Evolutionary conservation across 2,113 vertebrate genomes (phyloP).

Genomic region (Athene noctua): DNA sequence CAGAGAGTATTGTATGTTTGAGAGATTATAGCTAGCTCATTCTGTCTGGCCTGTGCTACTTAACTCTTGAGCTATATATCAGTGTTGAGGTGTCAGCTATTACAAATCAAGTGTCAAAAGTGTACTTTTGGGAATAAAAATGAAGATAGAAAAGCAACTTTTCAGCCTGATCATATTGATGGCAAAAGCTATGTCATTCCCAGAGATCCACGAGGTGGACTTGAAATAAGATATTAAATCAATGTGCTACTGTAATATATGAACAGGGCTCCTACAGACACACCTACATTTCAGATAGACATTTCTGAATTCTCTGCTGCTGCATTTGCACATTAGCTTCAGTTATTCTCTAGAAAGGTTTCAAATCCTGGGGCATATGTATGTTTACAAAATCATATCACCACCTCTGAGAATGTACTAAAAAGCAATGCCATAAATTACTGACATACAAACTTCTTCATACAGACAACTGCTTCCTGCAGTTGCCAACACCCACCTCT

Average conservation of each 20-base stretch:
- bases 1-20: constrained; percentile 11
- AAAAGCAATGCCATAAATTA: neutral
- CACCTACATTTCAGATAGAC: neutral
- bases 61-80: constrained; percentile 36
- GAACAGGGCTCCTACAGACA: neutral
- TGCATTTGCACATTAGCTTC: neutral
- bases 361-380: neutral
- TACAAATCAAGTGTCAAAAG: constrained; percentile 60
- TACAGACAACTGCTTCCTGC: neutral
- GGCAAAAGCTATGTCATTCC: constrained; percentile 29
- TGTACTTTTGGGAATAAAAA: constrained; percentile 54
- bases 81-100: constrained; percentile 40
- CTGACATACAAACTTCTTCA: neutral
- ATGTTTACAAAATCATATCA: neutral
- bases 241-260: neutral
- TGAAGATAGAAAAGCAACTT: constrained; percentile 49
- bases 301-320: neutral
- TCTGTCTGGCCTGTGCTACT: constrained; percentile 5
- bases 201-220: neutral
- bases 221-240: constrained; percentile 41
- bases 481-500: neutral
- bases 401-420: neutral
- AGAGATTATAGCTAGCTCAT: constrained; percentile 44
- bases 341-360: neutral
- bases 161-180: constrained; percentile 26